Evolutionary conservation across 2,888 invertebrate genomes (phyloP).

Genomic region (Ethmia dodecea): DNA sequence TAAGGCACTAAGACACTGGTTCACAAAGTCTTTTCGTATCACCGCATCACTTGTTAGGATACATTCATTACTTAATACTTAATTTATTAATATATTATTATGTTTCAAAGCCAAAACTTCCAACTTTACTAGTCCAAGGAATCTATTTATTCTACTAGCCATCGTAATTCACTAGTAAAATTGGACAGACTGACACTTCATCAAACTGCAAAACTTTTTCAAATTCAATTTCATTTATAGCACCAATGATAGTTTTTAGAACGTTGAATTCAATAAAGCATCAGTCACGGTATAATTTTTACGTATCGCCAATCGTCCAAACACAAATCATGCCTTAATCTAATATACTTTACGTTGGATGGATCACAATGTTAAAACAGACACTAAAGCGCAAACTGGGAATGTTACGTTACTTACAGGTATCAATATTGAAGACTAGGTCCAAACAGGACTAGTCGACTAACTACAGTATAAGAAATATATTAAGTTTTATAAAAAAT

Average conservation of each 20-base stretch:
- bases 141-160: neutral
- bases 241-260: conserved; percentile 29
- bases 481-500: conserved; percentile 52
- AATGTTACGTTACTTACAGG: conserved; percentile 74
- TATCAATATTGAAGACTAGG: conserved; percentile 63
- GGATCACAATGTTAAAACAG: conserved; percentile 68
- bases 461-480: conserved; percentile 62
- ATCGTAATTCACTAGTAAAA: conserved; percentile 44
- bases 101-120: conserved; percentile 47
- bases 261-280: conserved; percentile 37
- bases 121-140: conserved; percentile 46
- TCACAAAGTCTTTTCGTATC: conserved; percentile 30
- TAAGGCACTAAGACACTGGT: conserved; percentile 23
- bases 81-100: conserved; percentile 53
- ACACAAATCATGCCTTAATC: conserved; percentile 66
- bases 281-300: conserved; percentile 30
- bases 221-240: conserved; percentile 2
- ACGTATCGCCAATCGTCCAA: neutral
- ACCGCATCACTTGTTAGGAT: conserved; percentile 54
- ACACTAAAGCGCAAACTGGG: conserved; percentile 72
- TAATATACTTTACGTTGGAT: conserved; percentile 56
- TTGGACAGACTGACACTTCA: conserved; percentile 47
- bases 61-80: conserved; percentile 55
- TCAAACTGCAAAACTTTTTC: conserved; percentile 14
- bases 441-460: conserved; percentile 33